Base-by-base conservation (phyloP, 2,113 vertebrate genomes). In the Xenopus tropicalis region DNA sequence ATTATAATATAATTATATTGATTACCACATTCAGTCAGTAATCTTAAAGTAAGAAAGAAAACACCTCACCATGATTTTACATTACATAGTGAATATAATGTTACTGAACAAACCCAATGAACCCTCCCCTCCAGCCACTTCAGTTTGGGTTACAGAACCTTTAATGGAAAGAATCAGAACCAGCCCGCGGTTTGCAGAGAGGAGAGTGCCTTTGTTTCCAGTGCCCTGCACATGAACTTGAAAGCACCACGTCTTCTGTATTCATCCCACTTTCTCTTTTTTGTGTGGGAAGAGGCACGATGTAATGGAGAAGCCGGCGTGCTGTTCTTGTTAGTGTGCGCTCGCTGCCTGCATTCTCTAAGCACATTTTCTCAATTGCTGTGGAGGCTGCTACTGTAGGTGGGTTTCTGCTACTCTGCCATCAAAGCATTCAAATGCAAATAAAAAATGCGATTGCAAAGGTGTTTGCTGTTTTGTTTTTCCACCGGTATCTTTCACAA, bases 351-450 rank as follows among this genome's bases (percentile, higher is more conserved):
- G 24, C 59, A 14, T 48, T 48, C 44, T 61, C 72, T 61, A 42
- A 44, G 44, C 21, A 66, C 44, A 61, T 64, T 65, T 46, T 65
- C 20, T 72, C 52, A 64, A 66, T 73, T 66, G 56, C 63, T n/a
- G n/a, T 46, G 29, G 21, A 74, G 42, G 43, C 71, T 23, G 46
- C 21, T 61, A 48, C 54, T 46, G 14, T 46, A 67, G 23, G 61
- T 72, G 24, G 25, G 56, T 74, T 52, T 25, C 71, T 74, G 37
- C 37, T 43, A 43, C 42, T 67, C 52, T 37, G 23, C 22, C 29
- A 74, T 74, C 25, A 74, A 74, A 74, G 71, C 21, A 23, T 42
- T 65, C 13, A 67, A 29, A 74, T 66, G 54, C 54, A 74, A 67
- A 74, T 67, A 57, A 14, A n/a, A 46, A 17, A 22, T 14, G 61